Evolutionary conservation across 2,113 vertebrate species (phyloP).

Genomic region (Spermophilus dauricus): DNA sequence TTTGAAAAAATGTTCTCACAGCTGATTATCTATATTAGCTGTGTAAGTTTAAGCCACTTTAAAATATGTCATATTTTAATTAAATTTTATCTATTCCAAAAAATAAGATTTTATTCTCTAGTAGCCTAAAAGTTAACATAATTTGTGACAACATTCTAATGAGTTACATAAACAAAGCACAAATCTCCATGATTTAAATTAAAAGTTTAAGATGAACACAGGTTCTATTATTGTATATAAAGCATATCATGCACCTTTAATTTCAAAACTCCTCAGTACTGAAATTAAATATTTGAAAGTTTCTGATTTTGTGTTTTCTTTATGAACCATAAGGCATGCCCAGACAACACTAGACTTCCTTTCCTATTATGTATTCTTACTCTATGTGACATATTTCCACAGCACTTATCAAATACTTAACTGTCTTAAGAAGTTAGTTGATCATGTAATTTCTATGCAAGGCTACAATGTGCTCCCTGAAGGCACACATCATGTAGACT

Average conservation of each 20-base stretch:
- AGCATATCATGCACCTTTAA: background rate
- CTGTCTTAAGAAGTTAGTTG: background rate
- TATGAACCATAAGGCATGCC: background rate
- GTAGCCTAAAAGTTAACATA: background rate
- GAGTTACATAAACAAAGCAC: background rate
- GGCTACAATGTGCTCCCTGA: background rate
- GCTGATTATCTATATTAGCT: background rate
- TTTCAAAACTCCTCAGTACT: background rate
- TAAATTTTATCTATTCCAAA: background rate
- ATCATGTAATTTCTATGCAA: background rate
- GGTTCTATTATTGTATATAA: slow-evolving; percentile 4
- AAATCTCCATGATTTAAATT: background rate
- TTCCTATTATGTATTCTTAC: background rate
- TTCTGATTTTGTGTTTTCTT: background rate
- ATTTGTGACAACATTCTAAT: background rate
- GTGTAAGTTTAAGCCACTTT: background rate
- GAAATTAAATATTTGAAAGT: background rate
- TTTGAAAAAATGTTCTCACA: background rate
- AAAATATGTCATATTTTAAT: slow-evolving; percentile 29
- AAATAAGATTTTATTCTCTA: slow-evolving; percentile 3
- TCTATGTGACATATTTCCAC: background rate
- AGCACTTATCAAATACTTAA: background rate
- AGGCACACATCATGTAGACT: background rate
- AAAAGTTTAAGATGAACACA: background rate
- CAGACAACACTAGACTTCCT: background rate